Evolutionary conservation across 2,888 invertebrate species (phyloP).

Genomic region (Drosophila greeni): DNA sequence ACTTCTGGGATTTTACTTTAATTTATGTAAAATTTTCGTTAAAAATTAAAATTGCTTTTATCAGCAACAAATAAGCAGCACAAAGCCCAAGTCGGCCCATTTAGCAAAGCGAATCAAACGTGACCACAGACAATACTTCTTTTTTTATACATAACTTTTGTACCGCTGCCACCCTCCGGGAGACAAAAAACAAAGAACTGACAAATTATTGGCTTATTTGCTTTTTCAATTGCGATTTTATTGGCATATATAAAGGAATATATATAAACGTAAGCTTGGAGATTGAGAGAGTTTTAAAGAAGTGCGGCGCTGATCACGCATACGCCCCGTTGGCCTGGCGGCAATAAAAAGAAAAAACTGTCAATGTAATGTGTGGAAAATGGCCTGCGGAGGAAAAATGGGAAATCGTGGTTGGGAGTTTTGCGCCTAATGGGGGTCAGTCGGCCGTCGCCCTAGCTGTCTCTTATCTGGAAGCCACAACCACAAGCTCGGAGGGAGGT

Average conservation of each 20-base stretch:
- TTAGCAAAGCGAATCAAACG: constrained; percentile 52
- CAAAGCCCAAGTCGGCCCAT: constrained; percentile 55
- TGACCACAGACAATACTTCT: constrained; percentile 61
- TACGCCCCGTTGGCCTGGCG: constrained; percentile 58
- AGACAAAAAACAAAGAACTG: constrained; percentile 15
- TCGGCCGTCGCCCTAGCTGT: constrained; percentile 14
- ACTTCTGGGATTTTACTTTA: constrained; percentile 20
- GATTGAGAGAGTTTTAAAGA: constrained; percentile 49
- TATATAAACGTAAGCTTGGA: constrained; percentile 24
- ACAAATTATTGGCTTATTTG: constrained; percentile 48
- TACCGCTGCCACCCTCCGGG: background rate
- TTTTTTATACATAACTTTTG: background rate
- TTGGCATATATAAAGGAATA: constrained; percentile 29
- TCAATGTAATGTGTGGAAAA: constrained; percentile 53
- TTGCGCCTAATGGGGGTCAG: constrained; percentile 46
- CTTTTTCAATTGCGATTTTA: constrained; percentile 45
- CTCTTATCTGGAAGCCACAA: constrained; percentile 37
- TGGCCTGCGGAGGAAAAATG: constrained; percentile 30
- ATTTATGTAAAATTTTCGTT: constrained; percentile 56
- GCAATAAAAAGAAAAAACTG: constrained; percentile 58
- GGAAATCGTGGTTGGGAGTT: background rate
- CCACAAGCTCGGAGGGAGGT: constrained; percentile 41
- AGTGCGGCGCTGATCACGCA: constrained; percentile 29
- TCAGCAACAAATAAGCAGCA: constrained; percentile 24
- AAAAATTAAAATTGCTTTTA: constrained; percentile 22